phyloP scores from a whole-genome alignment of 1,140 invertebrate genomes.

The Drosophila burlai region DNA sequence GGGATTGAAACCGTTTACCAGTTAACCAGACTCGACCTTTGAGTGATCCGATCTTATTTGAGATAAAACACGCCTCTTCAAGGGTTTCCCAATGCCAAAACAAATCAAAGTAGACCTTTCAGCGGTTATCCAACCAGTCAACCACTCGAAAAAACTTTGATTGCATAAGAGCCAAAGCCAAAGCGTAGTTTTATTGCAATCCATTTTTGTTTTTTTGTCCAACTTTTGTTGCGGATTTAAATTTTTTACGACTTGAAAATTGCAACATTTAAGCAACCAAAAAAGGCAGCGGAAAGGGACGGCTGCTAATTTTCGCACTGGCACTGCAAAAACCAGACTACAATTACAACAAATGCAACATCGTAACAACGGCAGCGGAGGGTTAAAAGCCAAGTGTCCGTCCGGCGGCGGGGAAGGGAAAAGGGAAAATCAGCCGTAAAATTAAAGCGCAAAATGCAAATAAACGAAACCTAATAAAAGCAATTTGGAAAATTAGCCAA shows the following conservation, averaged over 20 bases:
- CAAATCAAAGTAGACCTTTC: conserved; percentile 36
- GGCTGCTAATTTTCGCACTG: conserved; percentile 53
- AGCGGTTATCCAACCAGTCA: conserved; percentile 48
- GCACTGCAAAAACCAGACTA: conserved; percentile 18
- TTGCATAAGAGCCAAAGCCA: conserved; percentile 60
- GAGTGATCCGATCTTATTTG: conserved; percentile 61
- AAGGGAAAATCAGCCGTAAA: conserved; percentile 61
- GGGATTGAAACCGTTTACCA: conserved; percentile 3
- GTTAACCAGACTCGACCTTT: conserved; percentile 38
- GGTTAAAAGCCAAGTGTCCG: conserved; percentile 44
- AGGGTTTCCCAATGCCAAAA: conserved; percentile 34
- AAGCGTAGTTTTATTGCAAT: conserved; percentile 56
- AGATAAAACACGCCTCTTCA: conserved; percentile 58
- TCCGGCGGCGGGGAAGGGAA: neutral
- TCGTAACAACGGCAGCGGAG: conserved; percentile 65
- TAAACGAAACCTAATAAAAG: conserved; percentile 84
- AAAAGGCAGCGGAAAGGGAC: conserved; percentile 43
- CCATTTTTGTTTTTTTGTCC: conserved; percentile 6
- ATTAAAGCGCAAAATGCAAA: conserved; percentile 84
- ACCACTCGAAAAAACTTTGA: conserved; percentile 42
- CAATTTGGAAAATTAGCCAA: conserved; percentile 82
- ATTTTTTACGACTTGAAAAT: conserved; percentile 76
- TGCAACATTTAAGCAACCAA: conserved; percentile 66
- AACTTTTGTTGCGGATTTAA: conserved; percentile 44
- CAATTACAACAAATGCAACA: conserved; percentile 49